These are phyloP conservation scores for Sitophilus oryzae DNA, from an alignment of 1,140 invertebrate genomes.

Conservation along the genomic window DNA sequence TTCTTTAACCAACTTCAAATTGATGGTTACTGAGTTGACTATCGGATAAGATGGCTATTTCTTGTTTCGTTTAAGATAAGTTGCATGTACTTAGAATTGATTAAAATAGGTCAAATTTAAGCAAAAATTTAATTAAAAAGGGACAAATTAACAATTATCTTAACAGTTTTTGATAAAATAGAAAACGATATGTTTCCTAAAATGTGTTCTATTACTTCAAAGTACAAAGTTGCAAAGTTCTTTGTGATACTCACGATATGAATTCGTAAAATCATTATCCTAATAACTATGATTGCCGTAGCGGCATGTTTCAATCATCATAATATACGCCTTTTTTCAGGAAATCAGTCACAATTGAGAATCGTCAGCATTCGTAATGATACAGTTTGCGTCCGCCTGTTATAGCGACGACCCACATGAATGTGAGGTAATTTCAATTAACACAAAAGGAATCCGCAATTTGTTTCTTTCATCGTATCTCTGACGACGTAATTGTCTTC, in stretches of 20 bases:
- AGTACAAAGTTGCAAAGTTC: too few relatives aligned
- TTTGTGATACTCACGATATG: not conserved
- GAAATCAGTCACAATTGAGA: not conserved
- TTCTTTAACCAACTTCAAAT: too few relatives aligned
- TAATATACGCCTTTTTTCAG: not conserved
- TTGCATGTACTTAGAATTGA: too few relatives aligned
- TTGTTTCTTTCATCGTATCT: not conserved
- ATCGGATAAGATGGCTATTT: too few relatives aligned
- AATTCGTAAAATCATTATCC: not conserved
- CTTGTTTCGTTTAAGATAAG: too few relatives aligned
- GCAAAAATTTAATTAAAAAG: too few relatives aligned
- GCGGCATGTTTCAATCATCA: not conserved
- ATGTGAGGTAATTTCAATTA: not conserved
- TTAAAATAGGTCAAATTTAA: too few relatives aligned
- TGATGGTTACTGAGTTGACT: too few relatives aligned
- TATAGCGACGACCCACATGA: not conserved
- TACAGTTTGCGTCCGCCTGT: not conserved
- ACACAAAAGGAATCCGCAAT: not conserved
- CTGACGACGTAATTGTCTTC: not conserved
- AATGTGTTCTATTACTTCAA: too few relatives aligned
- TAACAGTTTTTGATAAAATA: too few relatives aligned
- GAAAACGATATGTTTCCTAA: too few relatives aligned
- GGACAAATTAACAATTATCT: too few relatives aligned
- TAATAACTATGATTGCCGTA: not conserved
- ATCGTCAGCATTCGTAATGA: not conserved